Evolutionary conservation across 2,113 vertebrate genomes (phyloP).

Genomic region (Barbus barbus): DNA sequence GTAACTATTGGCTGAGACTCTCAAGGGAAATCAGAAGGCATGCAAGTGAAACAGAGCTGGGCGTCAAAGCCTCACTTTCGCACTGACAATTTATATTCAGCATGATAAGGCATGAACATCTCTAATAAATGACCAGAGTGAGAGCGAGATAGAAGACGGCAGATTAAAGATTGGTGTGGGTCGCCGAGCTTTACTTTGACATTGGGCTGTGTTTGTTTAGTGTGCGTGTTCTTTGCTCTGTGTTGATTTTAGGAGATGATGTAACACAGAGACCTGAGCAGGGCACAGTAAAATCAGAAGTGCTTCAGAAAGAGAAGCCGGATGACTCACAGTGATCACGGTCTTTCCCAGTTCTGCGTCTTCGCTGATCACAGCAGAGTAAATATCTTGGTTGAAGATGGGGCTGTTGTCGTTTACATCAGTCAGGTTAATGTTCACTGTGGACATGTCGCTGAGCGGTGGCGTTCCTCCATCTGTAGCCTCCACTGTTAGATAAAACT

Average conservation of each 20-base stretch:
- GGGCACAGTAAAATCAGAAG: neutral
- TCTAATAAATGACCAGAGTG: constrained; percentile 57
- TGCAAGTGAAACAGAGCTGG: constrained; percentile 59
- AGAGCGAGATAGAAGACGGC: neutral
- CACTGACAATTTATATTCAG: constrained; percentile 60
- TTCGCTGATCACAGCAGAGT: constrained; percentile 89
- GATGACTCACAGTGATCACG: constrained; percentile 78
- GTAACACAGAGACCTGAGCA: neutral
- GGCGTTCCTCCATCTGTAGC: constrained; percentile 91
- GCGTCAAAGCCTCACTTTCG: constrained; percentile 63
- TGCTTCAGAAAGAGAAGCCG: neutral
- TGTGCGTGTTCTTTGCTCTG: neutral
- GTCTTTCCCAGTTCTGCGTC: constrained; percentile 85
- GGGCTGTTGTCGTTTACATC: constrained; percentile 95
- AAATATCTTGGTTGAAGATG: constrained; percentile 86
- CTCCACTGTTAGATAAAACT: constrained; percentile 93
- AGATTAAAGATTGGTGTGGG: neutral
- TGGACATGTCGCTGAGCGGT: constrained; percentile 88
- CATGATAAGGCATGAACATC: constrained; percentile 56
- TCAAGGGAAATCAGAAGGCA: constrained; percentile 65
- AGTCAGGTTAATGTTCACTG: constrained; percentile 91
- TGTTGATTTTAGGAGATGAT: neutral
- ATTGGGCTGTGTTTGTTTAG: constrained; percentile 2
- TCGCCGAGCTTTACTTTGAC: neutral
- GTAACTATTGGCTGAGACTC: constrained; percentile 53